Evolutionary conservation across 2,888 invertebrate species (phyloP), one percentile per base, ranked within the genome.

Genomic region (Acleris laterana): DNA sequence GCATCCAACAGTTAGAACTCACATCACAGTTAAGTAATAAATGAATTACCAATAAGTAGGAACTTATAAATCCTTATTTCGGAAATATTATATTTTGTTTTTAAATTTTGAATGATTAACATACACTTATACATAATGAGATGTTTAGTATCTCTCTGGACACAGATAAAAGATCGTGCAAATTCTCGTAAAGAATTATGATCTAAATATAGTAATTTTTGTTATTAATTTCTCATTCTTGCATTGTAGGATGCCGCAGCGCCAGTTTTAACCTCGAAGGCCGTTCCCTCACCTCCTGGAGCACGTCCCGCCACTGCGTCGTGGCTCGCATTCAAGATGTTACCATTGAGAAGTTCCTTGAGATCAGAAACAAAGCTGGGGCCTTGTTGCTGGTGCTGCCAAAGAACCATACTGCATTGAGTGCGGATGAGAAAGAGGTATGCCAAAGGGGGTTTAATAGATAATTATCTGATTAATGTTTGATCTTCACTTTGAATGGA

Each of bases 221-320:
- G 9, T 32, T 9, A 32, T 32, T 32, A 0, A 28, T 32, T 32
- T 9, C 32, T 9, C 3, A 3, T 32, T 32, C 9, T 0, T 32
- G 3, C 46, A 17, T 46, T 46, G 0, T 5, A 98, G 98, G 98
- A 73, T 97, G 97, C 81, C 95, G 98, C 71, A 96, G 95, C 80
- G 95, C 98, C 17, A 94, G 96, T 19, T 94, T 99, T 73, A 98
- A 97, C 76, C 92, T 98, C 74, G 98, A 99, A 90, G 98, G 98
- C 9, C 95, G 97, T 73, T 97, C 98, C 0, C 86, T 98, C 4
- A 95, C 95, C 61, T 95, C 96, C 28, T 97, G 97, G 96, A 95
- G 96, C 77, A 96, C 97, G 17, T 96, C 96, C n/a, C 95, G 98
- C 51, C 97, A 98, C 84, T 98, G 98, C 85, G 96, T 98, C 2